Percentiles rank a stretch among this genome's conserved stretches.
These are phyloP conservation scores for Cepphus grylle DNA, from an alignment of 2,113 vertebrate genomes.

Conservation along the genomic window DNA sequence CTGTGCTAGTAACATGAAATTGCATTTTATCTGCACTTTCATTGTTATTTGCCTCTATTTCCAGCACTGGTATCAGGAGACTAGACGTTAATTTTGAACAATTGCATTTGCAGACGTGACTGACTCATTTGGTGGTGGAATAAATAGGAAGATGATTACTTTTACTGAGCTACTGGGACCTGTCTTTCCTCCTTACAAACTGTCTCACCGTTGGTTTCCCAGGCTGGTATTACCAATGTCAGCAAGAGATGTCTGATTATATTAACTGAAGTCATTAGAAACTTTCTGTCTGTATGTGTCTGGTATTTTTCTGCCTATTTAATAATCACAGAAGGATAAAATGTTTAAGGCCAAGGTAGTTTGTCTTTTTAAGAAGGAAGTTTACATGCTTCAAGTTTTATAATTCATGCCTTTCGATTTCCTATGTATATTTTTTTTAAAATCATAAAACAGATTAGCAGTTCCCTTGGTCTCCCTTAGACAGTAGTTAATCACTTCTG, in stretches of 20 bases:
- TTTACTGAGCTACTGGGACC: background rate
- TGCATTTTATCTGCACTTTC: background rate
- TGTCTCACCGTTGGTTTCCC: background rate
- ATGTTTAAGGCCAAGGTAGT: background rate
- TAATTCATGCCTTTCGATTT: background rate
- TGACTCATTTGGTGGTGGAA: background rate
- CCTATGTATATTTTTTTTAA: background rate
- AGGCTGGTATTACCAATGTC: background rate
- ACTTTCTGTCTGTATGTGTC: background rate
- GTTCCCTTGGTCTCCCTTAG: background rate
- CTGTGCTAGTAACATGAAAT: background rate
- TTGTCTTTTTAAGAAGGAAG: background rate
- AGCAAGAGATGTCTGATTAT: background rate
- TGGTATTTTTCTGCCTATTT: background rate
- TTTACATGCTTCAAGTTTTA: background rate
- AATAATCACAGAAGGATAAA: background rate
- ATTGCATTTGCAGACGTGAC: background rate
- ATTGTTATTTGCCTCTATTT: background rate
- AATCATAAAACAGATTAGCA: background rate
- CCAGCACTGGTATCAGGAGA: background rate
- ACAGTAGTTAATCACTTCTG: background rate
- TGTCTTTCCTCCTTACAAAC: background rate
- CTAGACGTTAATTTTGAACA: background rate
- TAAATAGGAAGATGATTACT: conserved; percentile 5
- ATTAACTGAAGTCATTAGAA: background rate